Evolutionary conservation across 1,140 invertebrate species (phyloP).

Genomic region (Micrasema longulum): DNA sequence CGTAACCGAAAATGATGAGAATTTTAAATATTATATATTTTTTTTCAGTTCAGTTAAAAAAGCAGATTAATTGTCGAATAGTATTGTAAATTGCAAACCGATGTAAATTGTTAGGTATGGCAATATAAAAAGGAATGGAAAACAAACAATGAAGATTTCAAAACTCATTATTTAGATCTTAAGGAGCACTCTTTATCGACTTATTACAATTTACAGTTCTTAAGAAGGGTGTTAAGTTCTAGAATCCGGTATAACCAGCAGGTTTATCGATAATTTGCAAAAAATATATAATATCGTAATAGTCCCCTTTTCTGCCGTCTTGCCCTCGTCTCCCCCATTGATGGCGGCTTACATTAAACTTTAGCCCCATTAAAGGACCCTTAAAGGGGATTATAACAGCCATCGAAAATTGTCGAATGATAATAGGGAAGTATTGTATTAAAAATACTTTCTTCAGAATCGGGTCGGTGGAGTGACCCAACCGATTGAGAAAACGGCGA

Average conservation of each 20-base stretch:
- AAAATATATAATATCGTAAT: constrained; percentile 46
- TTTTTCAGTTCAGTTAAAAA: too few relatives aligned
- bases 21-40: too few relatives aligned
- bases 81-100: too few relatives aligned
- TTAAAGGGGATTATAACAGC: constrained; percentile 51
- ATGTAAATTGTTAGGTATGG: too few relatives aligned
- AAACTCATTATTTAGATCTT: too few relatives aligned
- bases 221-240: too few relatives aligned
- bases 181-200: too few relatives aligned
- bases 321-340: constrained; percentile 2
- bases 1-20: too few relatives aligned
- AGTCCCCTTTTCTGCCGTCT: constrained; percentile 23
- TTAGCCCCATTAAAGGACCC: constrained; percentile 46
- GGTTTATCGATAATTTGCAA: constrained; percentile 38
- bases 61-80: too few relatives aligned
- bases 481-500: constrained; percentile 1
- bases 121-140: too few relatives aligned
- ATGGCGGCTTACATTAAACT: constrained; percentile 44
- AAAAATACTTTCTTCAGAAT: constrained; percentile 35
- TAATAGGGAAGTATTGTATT: constrained; percentile 38
- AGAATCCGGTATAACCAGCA: constrained; percentile 8
- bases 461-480: background rate
- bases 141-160: too few relatives aligned
- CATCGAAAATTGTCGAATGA: constrained; percentile 47
- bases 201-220: too few relatives aligned